Evolutionary conservation across 2,888 invertebrate genomes (phyloP).

Genomic region (Hypsopygia costalis): DNA sequence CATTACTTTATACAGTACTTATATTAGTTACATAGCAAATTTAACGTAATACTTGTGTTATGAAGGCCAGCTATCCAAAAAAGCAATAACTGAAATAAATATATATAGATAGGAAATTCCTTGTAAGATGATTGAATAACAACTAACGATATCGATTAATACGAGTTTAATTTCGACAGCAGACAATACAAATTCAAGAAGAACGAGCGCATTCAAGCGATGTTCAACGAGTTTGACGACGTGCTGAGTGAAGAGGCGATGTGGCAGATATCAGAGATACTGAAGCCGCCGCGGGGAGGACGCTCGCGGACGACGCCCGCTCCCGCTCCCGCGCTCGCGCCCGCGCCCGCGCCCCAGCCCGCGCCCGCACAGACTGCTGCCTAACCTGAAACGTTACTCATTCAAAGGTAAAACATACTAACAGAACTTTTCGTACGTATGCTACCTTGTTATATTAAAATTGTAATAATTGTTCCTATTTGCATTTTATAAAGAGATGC

Average conservation of each 20-base stretch:
- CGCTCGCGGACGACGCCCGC: slow-evolving; percentile 61
- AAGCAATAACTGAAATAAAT: too few relatives aligned
- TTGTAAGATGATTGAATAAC: too few relatives aligned
- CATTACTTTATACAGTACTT: too few relatives aligned
- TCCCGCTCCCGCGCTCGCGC: slow-evolving; percentile 25
- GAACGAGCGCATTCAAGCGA: slow-evolving; percentile 95
- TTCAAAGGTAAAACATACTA: too few relatives aligned
- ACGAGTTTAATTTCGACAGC: slow-evolving; percentile 25
- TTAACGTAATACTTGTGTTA: too few relatives aligned
- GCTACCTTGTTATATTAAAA: too few relatives aligned
- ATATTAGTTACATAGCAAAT: too few relatives aligned
- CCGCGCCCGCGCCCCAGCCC: slow-evolving; percentile 23
- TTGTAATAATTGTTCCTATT: too few relatives aligned
- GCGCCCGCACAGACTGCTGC: slow-evolving; percentile 35
- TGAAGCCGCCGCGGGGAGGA: slow-evolving; percentile 95
- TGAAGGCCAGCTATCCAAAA: too few relatives aligned
- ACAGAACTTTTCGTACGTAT: too few relatives aligned
- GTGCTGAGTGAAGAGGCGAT: slow-evolving; percentile 97
- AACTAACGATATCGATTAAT: neutral
- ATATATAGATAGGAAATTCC: too few relatives aligned
- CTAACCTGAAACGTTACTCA: slow-evolving; percentile 16
- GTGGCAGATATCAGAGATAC: slow-evolving; percentile 98
- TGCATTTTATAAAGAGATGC: too few relatives aligned
- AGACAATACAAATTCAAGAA: slow-evolving; percentile 96
- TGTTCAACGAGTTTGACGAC: slow-evolving; percentile 98